These are phyloP conservation scores for Allobates femoralis DNA, from an alignment of 2,797 vertebrate species.

Conservation along the genomic window DNA sequence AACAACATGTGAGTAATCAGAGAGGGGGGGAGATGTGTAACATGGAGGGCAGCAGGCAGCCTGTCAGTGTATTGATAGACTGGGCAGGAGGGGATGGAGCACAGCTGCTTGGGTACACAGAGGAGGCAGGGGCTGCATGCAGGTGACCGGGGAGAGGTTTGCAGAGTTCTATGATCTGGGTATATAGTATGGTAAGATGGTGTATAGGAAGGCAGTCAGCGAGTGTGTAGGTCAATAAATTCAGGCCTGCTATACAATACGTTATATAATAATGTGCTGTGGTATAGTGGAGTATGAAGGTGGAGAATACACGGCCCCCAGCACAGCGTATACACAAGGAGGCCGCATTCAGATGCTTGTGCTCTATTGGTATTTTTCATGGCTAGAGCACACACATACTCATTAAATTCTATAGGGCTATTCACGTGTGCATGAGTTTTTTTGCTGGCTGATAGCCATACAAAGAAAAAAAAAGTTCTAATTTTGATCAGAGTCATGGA, in stretches of 20 bases:
- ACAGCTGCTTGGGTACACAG: background rate
- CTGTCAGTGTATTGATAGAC: background rate
- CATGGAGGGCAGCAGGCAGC: background rate
- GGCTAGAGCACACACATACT: too few relatives aligned
- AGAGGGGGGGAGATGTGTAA: background rate
- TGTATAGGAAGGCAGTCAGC: background rate
- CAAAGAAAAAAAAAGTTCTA: too few relatives aligned
- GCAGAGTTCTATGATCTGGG: background rate
- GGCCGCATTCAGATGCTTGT: too few relatives aligned
- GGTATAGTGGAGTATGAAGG: background rate
- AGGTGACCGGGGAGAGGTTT: background rate
- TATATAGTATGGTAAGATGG: background rate
- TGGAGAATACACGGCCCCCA: background rate
- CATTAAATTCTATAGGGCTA: too few relatives aligned
- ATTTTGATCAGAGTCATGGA: too few relatives aligned
- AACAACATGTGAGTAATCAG: conserved; percentile 38
- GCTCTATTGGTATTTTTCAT: too few relatives aligned
- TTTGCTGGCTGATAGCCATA: too few relatives aligned
- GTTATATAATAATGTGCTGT: background rate
- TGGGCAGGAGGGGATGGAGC: background rate
- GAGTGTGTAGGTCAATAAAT: background rate
- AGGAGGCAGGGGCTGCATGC: background rate
- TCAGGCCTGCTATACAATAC: background rate
- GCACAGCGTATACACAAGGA: background rate
- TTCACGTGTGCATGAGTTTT: too few relatives aligned